phyloP scores from a whole-genome alignment of 2,888 invertebrate genomes.

The Tiliacea citrago region DNA sequence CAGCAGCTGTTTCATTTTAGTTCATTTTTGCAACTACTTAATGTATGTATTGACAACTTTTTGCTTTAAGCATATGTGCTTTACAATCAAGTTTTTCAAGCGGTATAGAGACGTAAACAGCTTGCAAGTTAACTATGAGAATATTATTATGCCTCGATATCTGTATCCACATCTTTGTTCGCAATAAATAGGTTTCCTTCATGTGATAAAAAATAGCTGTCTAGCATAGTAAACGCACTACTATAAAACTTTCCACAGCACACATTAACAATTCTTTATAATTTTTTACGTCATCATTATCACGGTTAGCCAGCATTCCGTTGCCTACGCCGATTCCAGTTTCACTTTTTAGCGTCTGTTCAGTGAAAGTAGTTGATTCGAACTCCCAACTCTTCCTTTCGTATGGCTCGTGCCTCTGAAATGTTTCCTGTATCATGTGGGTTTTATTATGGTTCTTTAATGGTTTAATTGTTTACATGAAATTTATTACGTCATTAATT shows the following conservation, averaged over 20 bases:
- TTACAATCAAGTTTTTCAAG: constrained; percentile 36
- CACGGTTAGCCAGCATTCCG: constrained; percentile 78
- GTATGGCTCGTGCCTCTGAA: constrained; percentile 72
- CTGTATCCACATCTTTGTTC: neutral
- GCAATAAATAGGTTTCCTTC: neutral
- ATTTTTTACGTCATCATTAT: constrained; percentile 75
- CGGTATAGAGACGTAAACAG: constrained; percentile 1
- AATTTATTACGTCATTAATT: constrained; percentile 3
- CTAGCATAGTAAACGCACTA: neutral
- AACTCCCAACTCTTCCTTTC: constrained; percentile 86
- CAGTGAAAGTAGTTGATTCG: constrained; percentile 87
- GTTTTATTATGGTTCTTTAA: constrained; percentile 23
- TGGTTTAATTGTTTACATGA: constrained; percentile 51
- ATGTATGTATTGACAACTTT: constrained; percentile 40
- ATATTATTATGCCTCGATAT: neutral
- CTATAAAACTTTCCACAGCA: constrained; percentile 62
- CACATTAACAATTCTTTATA: constrained; percentile 61
- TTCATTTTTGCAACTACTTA: constrained; percentile 53
- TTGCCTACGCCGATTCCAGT: constrained; percentile 81
- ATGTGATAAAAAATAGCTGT: neutral
- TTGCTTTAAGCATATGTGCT: constrained; percentile 31
- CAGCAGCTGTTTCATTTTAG: constrained; percentile 63
- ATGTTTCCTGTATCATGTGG: constrained; percentile 40
- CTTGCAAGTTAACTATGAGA: constrained; percentile 19
- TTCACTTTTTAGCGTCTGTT: constrained; percentile 89